Conservation (phyloP, 2,113 vertebrate species). For the Tragelaphus imberbis region DNA sequence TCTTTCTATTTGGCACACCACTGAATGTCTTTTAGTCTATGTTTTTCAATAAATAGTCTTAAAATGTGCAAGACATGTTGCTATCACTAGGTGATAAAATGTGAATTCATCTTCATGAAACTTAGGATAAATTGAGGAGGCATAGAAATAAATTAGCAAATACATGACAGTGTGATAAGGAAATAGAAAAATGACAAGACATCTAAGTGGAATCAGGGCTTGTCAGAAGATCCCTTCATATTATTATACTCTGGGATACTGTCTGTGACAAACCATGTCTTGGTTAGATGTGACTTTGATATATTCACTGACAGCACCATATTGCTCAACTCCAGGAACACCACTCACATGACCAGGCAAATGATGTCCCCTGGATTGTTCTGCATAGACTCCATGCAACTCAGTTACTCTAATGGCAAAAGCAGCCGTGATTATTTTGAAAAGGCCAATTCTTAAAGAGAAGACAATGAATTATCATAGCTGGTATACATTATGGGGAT, state of each 20-base stretch:
- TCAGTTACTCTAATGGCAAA: background rate
- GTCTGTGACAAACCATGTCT: background rate
- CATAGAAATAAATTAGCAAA: background rate
- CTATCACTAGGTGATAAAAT: background rate
- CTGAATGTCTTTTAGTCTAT: background rate
- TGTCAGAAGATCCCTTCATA: background rate
- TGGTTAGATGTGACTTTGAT: background rate
- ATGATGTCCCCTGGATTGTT: background rate
- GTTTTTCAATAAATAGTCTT: background rate
- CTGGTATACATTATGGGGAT: background rate
- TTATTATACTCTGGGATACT: background rate
- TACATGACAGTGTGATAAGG: background rate
- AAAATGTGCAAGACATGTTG: background rate
- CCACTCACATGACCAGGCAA: background rate
- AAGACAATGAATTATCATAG: background rate
- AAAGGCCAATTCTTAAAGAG: background rate
- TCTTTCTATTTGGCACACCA: background rate
- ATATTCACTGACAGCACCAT: background rate
- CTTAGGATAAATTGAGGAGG: background rate
- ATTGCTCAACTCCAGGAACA: background rate
- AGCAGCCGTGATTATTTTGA: background rate
- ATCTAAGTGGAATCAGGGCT: background rate
- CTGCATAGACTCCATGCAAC: background rate
- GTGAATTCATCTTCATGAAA: background rate
- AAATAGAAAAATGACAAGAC: background rate